Base-by-base conservation (phyloP, 2,797 vertebrate genomes). In the Notolabrus celidotus region DNA sequence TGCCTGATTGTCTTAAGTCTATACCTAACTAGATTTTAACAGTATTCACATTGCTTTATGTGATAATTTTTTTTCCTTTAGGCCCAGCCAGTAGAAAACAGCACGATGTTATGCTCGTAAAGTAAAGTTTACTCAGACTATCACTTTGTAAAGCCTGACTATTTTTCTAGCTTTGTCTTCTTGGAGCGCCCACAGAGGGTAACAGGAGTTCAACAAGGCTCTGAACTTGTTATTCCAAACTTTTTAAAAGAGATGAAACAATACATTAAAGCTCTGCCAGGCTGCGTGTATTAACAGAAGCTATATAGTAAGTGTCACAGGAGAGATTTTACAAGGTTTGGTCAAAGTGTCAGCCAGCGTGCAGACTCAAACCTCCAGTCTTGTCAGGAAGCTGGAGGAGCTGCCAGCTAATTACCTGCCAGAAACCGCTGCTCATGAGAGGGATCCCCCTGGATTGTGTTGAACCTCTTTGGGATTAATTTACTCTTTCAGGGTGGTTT, bases 331-430 rank as follows among this genome's bases (percentile, higher is more conserved):
- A 91, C 88, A 86, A 89, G 85, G 74, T 86, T 91, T 76, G 77
- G 62, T 64, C 77, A 77, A 83, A 82, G 87, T 92, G 91, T 90
- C 79, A 90, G 92, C 90, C 89, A 91, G 82, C 67, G 55, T 79
- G 74, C 71, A 86, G 80, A 90, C 82, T 25, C 46, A 85, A 88
- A 84, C 80, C 76, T 89, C 75, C 67, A 60, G 74, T 88, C 83
- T 80, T 88, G 80, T 88, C 89, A 82, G 80, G 87, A 76, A 84
- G 83, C 75, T 86, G 83, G 77, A 89, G 82, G 71, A 74, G 61
- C 67, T 83, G 82, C 77, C 74, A 86, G 84, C 72, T 83, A 82
- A 82, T 87, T 85, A 89, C 84, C 86, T 90, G 85, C 83, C 80
- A 92, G 84, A 90, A 89, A 84, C 80, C 84, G 29, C 80, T 57